Percentiles rank a stretch among this genome's conserved stretches.
Conservation (phyloP, 30 jellyfish, hydroid and myxozoan genomes). For the Cassiopea andromeda region DNA sequence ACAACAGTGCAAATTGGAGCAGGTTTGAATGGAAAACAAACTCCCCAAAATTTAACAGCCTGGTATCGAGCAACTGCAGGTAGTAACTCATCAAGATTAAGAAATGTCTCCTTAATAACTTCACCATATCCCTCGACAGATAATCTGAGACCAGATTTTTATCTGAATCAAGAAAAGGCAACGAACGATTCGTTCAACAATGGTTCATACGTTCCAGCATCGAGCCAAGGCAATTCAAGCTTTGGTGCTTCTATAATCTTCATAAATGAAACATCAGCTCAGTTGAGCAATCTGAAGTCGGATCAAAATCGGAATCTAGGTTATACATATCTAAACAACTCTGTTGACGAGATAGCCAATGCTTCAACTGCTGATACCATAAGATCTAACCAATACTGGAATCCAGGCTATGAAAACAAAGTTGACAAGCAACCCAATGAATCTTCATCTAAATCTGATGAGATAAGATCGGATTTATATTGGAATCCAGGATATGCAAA, state of each 20-base stretch:
- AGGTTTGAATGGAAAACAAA: background rate
- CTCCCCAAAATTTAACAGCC: background rate
- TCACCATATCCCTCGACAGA: background rate
- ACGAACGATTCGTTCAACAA: background rate
- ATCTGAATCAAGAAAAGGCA: background rate
- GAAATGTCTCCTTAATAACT: background rate
- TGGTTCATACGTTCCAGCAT: background rate
- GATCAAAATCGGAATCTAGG: background rate
- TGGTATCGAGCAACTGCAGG: background rate
- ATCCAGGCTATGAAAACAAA: background rate
- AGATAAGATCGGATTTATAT: constrained; percentile 1
- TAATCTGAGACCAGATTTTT: background rate
- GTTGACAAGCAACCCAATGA: background rate
- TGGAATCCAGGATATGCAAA: constrained; percentile 1
- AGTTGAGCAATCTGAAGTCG: background rate
- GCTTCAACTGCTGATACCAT: background rate
- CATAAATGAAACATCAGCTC: background rate
- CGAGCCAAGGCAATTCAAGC: background rate
- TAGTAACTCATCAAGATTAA: background rate
- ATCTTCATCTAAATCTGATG: background rate
- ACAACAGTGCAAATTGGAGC: background rate
- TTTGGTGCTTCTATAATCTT: background rate
- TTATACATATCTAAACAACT: background rate
- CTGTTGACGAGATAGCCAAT: background rate
- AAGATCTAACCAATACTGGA: background rate